phyloP scores from a whole-genome alignment of 2,797 vertebrate genomes.

The Novumbra hubbsi region DNA sequence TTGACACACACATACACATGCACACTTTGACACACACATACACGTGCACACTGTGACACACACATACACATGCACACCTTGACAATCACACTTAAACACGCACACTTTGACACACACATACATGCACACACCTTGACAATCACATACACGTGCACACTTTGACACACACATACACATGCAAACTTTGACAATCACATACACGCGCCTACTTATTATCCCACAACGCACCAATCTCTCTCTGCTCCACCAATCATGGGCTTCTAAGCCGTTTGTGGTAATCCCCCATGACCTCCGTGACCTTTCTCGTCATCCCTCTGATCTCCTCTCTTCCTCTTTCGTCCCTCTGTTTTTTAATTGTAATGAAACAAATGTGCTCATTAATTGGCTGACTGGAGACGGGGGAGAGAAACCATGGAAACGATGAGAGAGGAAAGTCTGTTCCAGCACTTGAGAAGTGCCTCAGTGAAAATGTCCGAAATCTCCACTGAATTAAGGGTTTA shows the following conservation, averaged over 20 bases:
- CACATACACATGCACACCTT: background rate
- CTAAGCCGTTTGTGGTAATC: constrained; percentile 9
- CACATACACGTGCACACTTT: background rate
- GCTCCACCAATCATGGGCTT: constrained; percentile 21
- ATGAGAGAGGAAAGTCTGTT: background rate
- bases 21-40: background rate
- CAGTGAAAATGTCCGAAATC: background rate
- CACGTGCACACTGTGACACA: background rate
- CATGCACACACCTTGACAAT: background rate
- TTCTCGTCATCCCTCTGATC: constrained; percentile 14
- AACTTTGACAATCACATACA: background rate
- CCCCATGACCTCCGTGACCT: background rate
- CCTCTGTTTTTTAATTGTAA: constrained; percentile 31
- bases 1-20: background rate
- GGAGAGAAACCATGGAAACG: constrained; percentile 3
- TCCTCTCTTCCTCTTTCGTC: background rate
- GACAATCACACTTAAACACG: background rate
- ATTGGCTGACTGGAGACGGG: constrained; percentile 12
- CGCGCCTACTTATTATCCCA: background rate
- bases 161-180: background rate
- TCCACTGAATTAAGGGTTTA: background rate
- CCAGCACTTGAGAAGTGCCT: no score
- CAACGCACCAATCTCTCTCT: background rate
- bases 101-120: background rate
- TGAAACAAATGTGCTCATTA: constrained; percentile 41